Conservation (phyloP, 2,113 vertebrate species). For the Naja naja region DNA sequence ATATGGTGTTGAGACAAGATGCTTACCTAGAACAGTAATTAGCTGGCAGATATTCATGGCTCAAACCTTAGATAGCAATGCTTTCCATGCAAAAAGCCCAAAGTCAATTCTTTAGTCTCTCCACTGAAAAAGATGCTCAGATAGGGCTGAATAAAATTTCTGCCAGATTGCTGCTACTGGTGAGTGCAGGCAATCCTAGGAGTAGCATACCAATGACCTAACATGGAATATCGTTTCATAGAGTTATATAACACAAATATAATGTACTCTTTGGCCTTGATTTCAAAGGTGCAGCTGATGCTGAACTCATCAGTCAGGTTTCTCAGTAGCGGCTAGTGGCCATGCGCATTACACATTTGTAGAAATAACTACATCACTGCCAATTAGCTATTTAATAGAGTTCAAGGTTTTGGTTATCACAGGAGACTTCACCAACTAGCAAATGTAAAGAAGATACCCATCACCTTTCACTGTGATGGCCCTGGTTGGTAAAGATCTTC, state of each 20-base stretch:
- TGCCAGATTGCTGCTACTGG: neutral
- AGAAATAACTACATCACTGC: neutral
- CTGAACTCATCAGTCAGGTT: neutral
- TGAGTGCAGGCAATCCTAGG: neutral
- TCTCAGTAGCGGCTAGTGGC: neutral
- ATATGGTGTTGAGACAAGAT: neutral
- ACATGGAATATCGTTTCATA: neutral
- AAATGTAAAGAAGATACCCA: neutral
- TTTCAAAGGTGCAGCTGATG: neutral
- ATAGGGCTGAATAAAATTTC: neutral
- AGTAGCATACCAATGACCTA: neutral
- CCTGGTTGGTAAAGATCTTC: neutral
- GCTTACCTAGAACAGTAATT: neutral
- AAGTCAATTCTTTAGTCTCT: neutral
- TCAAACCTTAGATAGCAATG: neutral
- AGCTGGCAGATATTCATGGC: neutral
- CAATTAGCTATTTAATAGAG: neutral
- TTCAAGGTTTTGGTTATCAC: neutral
- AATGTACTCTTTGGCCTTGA: neutral
- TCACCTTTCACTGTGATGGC: neutral
- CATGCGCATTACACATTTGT: neutral
- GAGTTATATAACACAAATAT: neutral
- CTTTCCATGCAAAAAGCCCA: neutral
- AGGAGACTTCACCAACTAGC: neutral
- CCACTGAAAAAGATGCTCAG: neutral